Evolutionary conservation across 1,140 invertebrate species (phyloP).

Genomic region (Heliconius nattereri): DNA sequence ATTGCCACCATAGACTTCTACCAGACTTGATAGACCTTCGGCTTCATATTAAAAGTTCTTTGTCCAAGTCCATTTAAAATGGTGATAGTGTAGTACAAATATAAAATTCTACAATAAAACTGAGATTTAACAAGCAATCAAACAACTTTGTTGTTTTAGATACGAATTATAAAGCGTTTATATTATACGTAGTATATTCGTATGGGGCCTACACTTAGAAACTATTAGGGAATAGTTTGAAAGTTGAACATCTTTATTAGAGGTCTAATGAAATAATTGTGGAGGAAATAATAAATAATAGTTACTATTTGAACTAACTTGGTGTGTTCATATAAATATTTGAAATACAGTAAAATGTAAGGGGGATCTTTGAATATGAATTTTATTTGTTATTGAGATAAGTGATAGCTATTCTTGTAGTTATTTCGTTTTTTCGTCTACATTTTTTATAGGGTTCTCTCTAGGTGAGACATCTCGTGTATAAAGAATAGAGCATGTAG

Average conservation of each 20-base stretch:
- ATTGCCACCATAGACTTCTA: slow-evolving; percentile 35
- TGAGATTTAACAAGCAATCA: slow-evolving; percentile 55
- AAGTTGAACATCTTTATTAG: slow-evolving; percentile 46
- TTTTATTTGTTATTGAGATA: not conserved
- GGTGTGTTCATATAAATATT: not conserved
- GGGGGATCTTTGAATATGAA: not conserved
- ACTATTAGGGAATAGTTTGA: slow-evolving; percentile 42
- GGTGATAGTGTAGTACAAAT: slow-evolving; percentile 41
- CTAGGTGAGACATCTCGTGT: no score
- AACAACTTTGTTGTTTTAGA: slow-evolving; percentile 56
- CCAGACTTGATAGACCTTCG: slow-evolving; percentile 39
- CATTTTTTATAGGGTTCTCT: no score
- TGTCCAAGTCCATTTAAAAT: slow-evolving; percentile 15
- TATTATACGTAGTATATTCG: slow-evolving; percentile 38
- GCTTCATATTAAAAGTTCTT: not conserved
- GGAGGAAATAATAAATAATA: slow-evolving; percentile 13
- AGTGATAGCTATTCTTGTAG: no score
- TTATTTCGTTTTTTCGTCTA: no score
- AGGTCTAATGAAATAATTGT: slow-evolving; percentile 53
- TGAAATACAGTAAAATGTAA: not conserved
- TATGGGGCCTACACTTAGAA: slow-evolving; percentile 41
- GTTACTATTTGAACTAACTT: not conserved
- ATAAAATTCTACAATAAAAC: slow-evolving; percentile 56
- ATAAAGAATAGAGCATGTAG: no score
- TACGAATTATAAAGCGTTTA: slow-evolving; percentile 35